Conservation (phyloP, 2,888 invertebrate species). For the Melinopterus prodromus region DNA sequence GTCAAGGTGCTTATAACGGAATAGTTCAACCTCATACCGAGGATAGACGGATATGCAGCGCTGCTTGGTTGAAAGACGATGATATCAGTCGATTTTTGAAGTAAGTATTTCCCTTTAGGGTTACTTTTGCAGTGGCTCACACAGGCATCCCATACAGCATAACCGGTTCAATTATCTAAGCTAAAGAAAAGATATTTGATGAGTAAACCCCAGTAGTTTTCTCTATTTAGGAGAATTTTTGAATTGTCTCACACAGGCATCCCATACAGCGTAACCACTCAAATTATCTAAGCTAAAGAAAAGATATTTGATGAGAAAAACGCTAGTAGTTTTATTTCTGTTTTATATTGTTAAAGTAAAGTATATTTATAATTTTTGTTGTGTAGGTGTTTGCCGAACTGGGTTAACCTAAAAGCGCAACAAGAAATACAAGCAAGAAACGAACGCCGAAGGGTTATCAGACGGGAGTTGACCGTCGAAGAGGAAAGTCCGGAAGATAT, state of each 20-base stretch:
- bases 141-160: neutral
- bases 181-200: neutral
- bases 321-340: too few relatives aligned
- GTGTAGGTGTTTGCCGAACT: constrained; percentile 78
- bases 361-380: constrained; percentile 15
- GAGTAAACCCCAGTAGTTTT: too few relatives aligned
- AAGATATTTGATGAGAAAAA: too few relatives aligned
- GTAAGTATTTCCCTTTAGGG: constrained; percentile 59
- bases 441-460: constrained; percentile 55
- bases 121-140: neutral
- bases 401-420: constrained; percentile 71
- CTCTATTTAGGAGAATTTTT: too few relatives aligned
- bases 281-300: too few relatives aligned
- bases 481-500: constrained; percentile 84
- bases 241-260: too few relatives aligned
- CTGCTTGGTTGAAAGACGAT: constrained; percentile 92
- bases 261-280: too few relatives aligned
- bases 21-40: constrained; percentile 82
- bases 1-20: constrained; percentile 76
- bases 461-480: constrained; percentile 67
- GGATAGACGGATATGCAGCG: constrained; percentile 81
- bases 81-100: constrained; percentile 93
- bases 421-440: constrained; percentile 58
- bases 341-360: too few relatives aligned
- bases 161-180: neutral